Percentiles rank a stretch among this genome's conserved stretches.
phyloP scores from a whole-genome alignment of 23 tunicate species.

The Phallusia fumigata region DNA sequence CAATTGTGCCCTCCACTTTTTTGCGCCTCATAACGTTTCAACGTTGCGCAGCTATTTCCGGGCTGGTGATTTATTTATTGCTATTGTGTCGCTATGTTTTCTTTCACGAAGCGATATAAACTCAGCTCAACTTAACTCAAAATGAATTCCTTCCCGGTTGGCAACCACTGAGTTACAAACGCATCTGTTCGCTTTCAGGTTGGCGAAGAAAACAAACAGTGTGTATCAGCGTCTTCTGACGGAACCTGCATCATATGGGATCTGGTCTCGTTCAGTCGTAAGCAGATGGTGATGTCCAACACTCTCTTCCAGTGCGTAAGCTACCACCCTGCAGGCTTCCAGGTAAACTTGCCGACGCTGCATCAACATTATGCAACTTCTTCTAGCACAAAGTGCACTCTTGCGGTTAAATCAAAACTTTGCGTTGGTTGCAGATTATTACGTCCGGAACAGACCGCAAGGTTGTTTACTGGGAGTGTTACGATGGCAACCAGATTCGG shows the following conservation, averaged over 20 bases:
- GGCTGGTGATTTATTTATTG: no score
- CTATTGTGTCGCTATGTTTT: no score
- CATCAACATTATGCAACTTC: no score
- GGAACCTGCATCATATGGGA: conserved; percentile 99
- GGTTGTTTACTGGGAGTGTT: conserved; percentile 93
- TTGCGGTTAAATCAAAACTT: no score
- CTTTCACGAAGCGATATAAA: no score
- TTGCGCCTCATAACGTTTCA: no score
- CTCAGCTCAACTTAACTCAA: no score
- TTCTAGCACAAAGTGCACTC: no score
- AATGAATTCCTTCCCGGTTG: no score
- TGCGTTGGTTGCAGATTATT: conserved; percentile 51
- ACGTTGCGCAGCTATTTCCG: no score
- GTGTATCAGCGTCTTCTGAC: conserved; percentile 90
- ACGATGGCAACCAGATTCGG: conserved; percentile 87
- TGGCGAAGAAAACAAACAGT: conserved; percentile 29
- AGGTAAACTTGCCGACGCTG: conserved; percentile 28
- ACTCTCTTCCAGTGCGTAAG: conserved; percentile 90
- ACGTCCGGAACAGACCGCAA: conserved; percentile 98
- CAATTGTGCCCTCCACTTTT: no score
- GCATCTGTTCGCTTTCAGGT: conserved; percentile 22
- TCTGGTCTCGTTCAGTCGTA: conserved; percentile 42
- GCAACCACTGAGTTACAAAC: no score
- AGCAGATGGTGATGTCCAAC: conserved; percentile 95
- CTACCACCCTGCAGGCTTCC: conserved; percentile 67